These are phyloP conservation scores for Cyclophora punctaria DNA, from an alignment of 2,888 invertebrate genomes.

Conservation along the genomic window DNA sequence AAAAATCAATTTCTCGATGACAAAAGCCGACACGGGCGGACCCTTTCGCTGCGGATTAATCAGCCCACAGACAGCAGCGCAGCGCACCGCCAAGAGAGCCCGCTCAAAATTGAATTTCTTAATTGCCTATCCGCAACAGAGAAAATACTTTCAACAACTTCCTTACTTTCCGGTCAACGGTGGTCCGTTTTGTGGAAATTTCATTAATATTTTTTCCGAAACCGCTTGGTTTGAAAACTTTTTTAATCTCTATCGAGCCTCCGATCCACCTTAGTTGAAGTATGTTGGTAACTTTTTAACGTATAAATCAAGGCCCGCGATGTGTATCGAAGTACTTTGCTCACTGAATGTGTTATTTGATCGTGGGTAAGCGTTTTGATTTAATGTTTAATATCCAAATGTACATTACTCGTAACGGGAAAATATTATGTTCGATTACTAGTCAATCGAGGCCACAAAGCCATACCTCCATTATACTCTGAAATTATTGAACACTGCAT, in stretches of 20 bases:
- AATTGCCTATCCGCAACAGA: slow-evolving; percentile 57
- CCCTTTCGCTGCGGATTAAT: slow-evolving; percentile 11
- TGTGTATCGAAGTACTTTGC: background rate
- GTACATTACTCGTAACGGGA: no score
- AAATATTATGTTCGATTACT: no score
- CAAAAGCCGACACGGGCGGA: slow-evolving; percentile 9
- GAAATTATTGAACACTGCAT: no score
- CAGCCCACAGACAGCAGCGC: slow-evolving; percentile 2
- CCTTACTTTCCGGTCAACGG: slow-evolving; percentile 48
- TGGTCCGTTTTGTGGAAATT: slow-evolving; percentile 46
- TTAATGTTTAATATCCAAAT: no score
- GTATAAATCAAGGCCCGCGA: slow-evolving; percentile 3
- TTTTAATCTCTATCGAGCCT: slow-evolving; percentile 51
- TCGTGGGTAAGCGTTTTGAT: no score
- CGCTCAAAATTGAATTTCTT: slow-evolving; percentile 53
- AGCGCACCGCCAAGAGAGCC: slow-evolving; percentile 1
- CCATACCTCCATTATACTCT: no score
- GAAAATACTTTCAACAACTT: slow-evolving; percentile 55
- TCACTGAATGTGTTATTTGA: no score
- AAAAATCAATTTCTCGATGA: slow-evolving; percentile 14
- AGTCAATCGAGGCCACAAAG: no score
- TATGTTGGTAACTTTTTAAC: slow-evolving; percentile 17
- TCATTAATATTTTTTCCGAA: slow-evolving; percentile 55
- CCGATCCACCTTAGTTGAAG: slow-evolving; percentile 4
- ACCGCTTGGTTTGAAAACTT: slow-evolving; percentile 47